Conservation (phyloP, 2,797 vertebrate genomes). For the Trichosurus vulpecula region DNA sequence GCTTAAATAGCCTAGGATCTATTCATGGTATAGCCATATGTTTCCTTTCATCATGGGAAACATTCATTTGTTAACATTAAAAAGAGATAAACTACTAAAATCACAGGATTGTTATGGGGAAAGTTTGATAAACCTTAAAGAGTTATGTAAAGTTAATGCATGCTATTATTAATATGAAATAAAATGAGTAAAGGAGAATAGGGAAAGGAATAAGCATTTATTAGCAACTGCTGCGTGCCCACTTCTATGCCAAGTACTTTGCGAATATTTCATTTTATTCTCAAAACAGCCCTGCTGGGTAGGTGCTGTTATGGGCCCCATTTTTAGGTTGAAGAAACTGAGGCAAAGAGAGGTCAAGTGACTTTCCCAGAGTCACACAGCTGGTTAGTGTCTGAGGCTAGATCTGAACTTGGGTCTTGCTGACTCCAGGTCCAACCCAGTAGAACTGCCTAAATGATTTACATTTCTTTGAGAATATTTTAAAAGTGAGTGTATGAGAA, state of each 20-base stretch:
- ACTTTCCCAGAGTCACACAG: neutral
- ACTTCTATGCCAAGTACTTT: neutral
- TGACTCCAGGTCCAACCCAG: neutral
- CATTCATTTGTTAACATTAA: constrained; percentile 4
- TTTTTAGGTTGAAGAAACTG: neutral
- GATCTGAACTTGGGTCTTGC: neutral
- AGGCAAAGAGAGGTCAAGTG: neutral
- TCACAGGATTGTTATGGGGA: neutral
- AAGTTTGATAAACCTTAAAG: neutral
- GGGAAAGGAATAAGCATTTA: neutral
- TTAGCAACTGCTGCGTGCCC: neutral
- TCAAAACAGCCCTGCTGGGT: neutral
- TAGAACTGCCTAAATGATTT: neutral
- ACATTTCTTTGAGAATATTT: neutral
- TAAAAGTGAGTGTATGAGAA: neutral
- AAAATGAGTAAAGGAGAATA: neutral
- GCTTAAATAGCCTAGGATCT: neutral
- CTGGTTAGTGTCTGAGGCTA: neutral
- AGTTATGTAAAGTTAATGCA: neutral
- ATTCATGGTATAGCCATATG: constrained; percentile 3
- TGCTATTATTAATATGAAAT: neutral
- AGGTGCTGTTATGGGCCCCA: neutral
- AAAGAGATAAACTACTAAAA: neutral
- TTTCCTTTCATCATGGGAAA: neutral
- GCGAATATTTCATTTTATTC: neutral